Base-by-base conservation (phyloP, 2,113 vertebrate genomes). In the Phalacrocorax pelagicus region DNA sequence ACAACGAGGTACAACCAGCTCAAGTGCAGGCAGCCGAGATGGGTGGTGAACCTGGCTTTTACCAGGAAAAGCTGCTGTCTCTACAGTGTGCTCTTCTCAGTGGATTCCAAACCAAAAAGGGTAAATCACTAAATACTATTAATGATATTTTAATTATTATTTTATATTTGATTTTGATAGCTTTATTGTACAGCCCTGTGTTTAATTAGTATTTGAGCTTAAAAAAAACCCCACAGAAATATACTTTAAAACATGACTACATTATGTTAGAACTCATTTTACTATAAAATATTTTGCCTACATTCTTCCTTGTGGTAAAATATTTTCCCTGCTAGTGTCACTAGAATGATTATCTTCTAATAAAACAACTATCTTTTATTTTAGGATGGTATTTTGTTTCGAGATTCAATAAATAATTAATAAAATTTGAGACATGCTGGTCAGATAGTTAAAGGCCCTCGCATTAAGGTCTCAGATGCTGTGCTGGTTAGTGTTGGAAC, bases 211-310 rank as follows among this genome's bases (percentile, higher is more conserved):
- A 46, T 42, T 17, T 80, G 34, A 42, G 11, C 14, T 78, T 59
- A 49, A 69, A 73, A 67, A 34, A 38, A 0, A 1, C 0, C 1
- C 23, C 23, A 46, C 1, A 61, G 11, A 80, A 77, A 36, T 13
- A 65, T 7, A 52, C 1, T 54, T 74, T 38, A 63, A 71, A 91
- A 29, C 14, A 23, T 10, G 29, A 34, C 5, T 10, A 19, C 16
- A 26, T n/a, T 44, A 30, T 0, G 1, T 36, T 73, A 54, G 13
- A 81, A 42, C n/a, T 51, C 2, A 30, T 52, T 38, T 44, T 27
- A 24, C 5, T 38, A 7, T 10, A 44, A 7, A 94, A 22, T 59
- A 67, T 30, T 69, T 75, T 57, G 10, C 21, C 82, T 85, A 7
- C 21, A n/a, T 59, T 87, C 75, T 63, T 29, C 6, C n/a, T 57